phyloP scores from a whole-genome alignment of 2,113 vertebrate genomes.

The Hepsetus odoe region DNA sequence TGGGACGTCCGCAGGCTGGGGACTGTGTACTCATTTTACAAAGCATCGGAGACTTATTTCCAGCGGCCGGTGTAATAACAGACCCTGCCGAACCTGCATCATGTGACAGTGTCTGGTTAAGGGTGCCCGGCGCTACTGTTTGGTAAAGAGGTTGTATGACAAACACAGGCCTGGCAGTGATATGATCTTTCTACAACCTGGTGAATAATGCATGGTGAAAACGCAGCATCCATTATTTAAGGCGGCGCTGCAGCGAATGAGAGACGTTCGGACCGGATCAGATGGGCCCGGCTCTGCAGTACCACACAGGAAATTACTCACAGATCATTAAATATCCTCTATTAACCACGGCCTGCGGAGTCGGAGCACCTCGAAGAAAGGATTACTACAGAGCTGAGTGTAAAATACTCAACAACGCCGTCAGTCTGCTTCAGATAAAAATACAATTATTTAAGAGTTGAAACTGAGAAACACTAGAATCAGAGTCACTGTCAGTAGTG shows the following conservation, averaged over 20 bases:
- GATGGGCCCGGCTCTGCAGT: constrained; percentile 42
- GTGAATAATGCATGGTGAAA: constrained; percentile 76
- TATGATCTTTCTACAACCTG: constrained; percentile 69
- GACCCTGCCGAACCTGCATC: constrained; percentile 70
- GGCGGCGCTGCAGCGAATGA: constrained; percentile 43
- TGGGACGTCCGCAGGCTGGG: constrained; percentile 25
- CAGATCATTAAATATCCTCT: constrained; percentile 27
- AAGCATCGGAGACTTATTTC: constrained; percentile 72
- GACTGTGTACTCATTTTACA: constrained; percentile 59
- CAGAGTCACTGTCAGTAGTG: no score
- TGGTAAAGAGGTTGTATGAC: constrained; percentile 75
- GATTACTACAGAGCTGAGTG: no score
- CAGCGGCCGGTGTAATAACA: constrained; percentile 73
- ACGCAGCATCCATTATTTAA: constrained; percentile 72
- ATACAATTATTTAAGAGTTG: no score
- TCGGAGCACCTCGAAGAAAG: no score
- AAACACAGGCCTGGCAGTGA: constrained; percentile 66
- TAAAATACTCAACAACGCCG: no score
- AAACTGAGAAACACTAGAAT: no score
- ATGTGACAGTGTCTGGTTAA: constrained; percentile 76
- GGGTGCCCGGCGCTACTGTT: constrained; percentile 72
- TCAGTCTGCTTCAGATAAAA: no score
- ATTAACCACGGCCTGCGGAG: not conserved
- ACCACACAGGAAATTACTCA: constrained; percentile 50
- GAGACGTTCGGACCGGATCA: constrained; percentile 41